phyloP scores from a whole-genome alignment of 1,140 invertebrate genomes.

The Hyposmocoma kahamanoa region DNA sequence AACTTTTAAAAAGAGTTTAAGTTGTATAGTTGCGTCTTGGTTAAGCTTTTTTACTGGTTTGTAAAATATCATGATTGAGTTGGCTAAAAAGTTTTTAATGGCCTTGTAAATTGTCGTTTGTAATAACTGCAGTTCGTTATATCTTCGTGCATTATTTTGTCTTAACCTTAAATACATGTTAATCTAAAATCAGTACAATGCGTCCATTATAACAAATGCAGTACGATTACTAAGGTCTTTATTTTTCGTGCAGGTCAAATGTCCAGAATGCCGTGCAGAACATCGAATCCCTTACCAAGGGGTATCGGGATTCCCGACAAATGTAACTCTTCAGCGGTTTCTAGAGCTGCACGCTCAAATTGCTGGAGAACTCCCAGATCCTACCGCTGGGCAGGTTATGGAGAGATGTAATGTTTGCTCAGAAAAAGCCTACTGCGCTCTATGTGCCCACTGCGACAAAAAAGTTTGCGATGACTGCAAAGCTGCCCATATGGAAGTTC shows the following conservation, averaged over 20 bases:
- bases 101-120: too few relatives aligned
- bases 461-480: constrained; percentile 93
- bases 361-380: constrained; percentile 91
- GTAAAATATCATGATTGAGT: too few relatives aligned
- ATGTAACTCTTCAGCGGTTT: constrained; percentile 96
- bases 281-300: constrained; percentile 98
- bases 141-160: too few relatives aligned
- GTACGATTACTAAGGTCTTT: neutral
- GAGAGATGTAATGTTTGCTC: constrained; percentile 93
- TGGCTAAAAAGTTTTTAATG: too few relatives aligned
- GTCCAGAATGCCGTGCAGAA: constrained; percentile 98
- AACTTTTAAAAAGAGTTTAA: too few relatives aligned
- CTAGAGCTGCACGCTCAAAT: constrained; percentile 96
- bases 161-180: too few relatives aligned
- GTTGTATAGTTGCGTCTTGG: too few relatives aligned
- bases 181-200: too few relatives aligned
- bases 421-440: constrained; percentile 92
- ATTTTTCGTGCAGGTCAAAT: constrained; percentile 88
- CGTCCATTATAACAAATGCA: too few relatives aligned
- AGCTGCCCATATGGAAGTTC: constrained; percentile 95
- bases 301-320: constrained; percentile 95
- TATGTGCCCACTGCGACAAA: constrained; percentile 96
- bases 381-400: constrained; percentile 87
- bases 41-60: too few relatives aligned
- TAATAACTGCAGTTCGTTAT: too few relatives aligned